Base-by-base conservation (phyloP, 1,140 invertebrate genomes). In the Drosophila bipectinata region DNA sequence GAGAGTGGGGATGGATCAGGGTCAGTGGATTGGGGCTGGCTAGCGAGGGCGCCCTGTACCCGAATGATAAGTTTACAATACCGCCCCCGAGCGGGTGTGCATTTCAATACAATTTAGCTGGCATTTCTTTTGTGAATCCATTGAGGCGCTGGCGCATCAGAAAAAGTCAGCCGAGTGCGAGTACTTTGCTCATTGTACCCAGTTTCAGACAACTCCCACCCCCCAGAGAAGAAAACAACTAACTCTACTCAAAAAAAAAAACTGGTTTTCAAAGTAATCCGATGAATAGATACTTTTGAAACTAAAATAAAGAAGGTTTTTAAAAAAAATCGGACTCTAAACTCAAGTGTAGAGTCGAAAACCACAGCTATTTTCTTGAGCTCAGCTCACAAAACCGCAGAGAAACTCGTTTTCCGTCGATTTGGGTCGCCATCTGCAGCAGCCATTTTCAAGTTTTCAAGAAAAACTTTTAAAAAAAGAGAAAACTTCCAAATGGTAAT, bases 51-150 rank as follows among this genome's bases (percentile, higher is more conserved):
- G 14, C 28, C 37, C 30, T 57, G 52, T 68, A 26, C 2, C 8
- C 32, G 18, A 14, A 14, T 64, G 68, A 88, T 89, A 68, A 54
- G 75, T 79, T 88, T 84, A 89, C 79, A 84, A 89, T 84, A 87
- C 72, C 80, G 63, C 59, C 53, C 60, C 57, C 79, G 69, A 74
- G 55, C 75, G 79, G 84, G 84, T 77, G 60, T 83, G 72, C 63
- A 79, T 87, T 87, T 79, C 82, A 78, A 88, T 67, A 88, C 71
- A 87, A 87, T 75, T 77, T 62, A 63, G 56, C 44, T 55, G 49
- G 10, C 32, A 45, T 72, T 82, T 83, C 83, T 71, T 88, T 87
- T 83, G 76, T 87, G 37, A 63, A 58, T 55, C 63, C 62, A 87
- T 82, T 80, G 64, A 61, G 45, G 39, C 41, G 9, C 14, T 34